Conservation (phyloP, 2,113 vertebrate genomes). For the Oplegnathus fasciatus region DNA sequence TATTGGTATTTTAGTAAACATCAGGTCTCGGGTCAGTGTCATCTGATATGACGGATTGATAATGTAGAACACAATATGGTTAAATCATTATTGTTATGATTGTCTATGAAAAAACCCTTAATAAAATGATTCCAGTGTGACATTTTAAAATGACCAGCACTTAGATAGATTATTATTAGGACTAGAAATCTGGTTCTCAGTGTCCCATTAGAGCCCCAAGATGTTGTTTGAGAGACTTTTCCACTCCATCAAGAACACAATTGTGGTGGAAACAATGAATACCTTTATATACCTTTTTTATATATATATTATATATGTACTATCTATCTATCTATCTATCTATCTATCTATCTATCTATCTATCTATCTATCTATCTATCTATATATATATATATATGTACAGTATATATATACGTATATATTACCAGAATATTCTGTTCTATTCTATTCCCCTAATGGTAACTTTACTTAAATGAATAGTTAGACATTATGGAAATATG, state of each 20-base stretch:
- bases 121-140: constrained; percentile 1
- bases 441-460: background rate
- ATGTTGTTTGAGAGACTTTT: background rate
- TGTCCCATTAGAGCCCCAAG: background rate
- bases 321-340: too few species aligned
- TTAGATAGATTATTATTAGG: background rate
- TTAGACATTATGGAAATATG: background rate
- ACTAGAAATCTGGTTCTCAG: background rate
- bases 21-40: background rate
- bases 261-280: background rate
- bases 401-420: too few species aligned
- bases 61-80: background rate
- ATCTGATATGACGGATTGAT: background rate
- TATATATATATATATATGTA: too few species aligned
- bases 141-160: background rate
- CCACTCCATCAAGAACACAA: background rate
- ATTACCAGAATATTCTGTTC: too few species aligned
- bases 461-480: background rate
- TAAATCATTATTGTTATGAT: background rate
- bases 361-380: too few species aligned
- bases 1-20: background rate
- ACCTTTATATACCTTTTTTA: too few species aligned
- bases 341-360: too few species aligned
- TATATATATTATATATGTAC: too few species aligned
- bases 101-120: background rate